Evolutionary conservation across 1,140 invertebrate genomes (phyloP), one percentile per base, ranked within the genome.

Genomic region (Plectrocnemia conspersa): DNA sequence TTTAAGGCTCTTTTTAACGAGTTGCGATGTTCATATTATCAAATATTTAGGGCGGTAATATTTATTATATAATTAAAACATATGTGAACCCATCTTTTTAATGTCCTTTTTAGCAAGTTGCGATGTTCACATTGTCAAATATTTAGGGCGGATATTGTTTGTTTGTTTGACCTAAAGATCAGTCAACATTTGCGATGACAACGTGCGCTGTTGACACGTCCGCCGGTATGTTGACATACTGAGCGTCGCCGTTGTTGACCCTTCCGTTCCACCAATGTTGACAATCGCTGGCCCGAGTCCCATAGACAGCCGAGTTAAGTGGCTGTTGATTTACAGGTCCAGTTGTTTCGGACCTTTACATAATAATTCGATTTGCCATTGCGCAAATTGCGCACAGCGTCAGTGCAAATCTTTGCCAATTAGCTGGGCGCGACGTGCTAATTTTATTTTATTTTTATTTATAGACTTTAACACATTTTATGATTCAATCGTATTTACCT

Each of bases 101-200:
- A n/a, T n/a, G n/a, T n/a, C n/a, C n/a, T n/a, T n/a, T n/a, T n/a
- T n/a, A n/a, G n/a, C n/a, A n/a, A n/a, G n/a, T n/a, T n/a, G 22
- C 46, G 36, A 29, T 36, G 47, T 36, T 50, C 47, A 54, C 46
- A 45, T 46, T 27, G 46, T 45, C 38, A 54, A 54, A 54, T 42
- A 54, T 32, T 32, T 41, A 32, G 40, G 32, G 45, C 32, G 52
- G 40, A 46, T 54, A 42, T 54, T n/a, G 40, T 50, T 41, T 58
- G 38, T 58, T 58, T 58, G 46, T 46, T 40, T 46, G 41, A 50
- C 32, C 48, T 52, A 52, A 52, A 53, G 56, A 58, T 52, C 29
- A 46, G 56, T 58, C 56, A 58, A 58, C 56, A 58, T 58, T 58
- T 52, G 44, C 46, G 33, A 40, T 32, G 46, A 56, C 48, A 57